Conservation (phyloP, 1,140 invertebrate species). For the Idris sp. region DNA sequence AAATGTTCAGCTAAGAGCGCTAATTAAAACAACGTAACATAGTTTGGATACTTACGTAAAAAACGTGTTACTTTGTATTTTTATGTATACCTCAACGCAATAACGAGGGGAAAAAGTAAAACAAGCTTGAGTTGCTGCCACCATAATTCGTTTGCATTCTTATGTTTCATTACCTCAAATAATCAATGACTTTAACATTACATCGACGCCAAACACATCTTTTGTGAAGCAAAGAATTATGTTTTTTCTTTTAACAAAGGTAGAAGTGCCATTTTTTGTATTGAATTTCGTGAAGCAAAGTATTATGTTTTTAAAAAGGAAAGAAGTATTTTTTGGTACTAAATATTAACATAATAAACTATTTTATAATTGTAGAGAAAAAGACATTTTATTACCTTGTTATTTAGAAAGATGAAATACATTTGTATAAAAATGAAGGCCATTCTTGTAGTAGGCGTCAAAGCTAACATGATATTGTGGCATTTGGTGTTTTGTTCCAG, state of each 20-base stretch:
- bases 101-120: constrained; percentile 47
- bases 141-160: constrained; percentile 69
- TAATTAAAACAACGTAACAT: constrained; percentile 22
- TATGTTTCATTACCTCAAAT: constrained; percentile 74
- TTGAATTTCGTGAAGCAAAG: too few species aligned
- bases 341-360: too few species aligned
- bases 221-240: constrained; percentile 21
- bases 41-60: constrained; percentile 17
- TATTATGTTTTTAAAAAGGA: too few species aligned
- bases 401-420: constrained; percentile 97
- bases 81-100: constrained; percentile 5
- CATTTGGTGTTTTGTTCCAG: constrained; percentile 90
- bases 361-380: too few species aligned
- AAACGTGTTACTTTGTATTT: not conserved
- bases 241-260: too few species aligned
- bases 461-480: constrained; percentile 89
- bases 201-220: constrained; percentile 24
- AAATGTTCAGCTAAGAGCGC: not conserved
- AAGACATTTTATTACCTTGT: constrained; percentile 84
- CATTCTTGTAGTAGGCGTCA: constrained; percentile 92
- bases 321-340: too few species aligned
- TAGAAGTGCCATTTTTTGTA: too few species aligned
- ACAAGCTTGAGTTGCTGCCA: constrained; percentile 37
- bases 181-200: constrained; percentile 41
- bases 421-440: constrained; percentile 96